These are phyloP conservation scores for Mycalesis mineus DNA, from an alignment of 2,888 invertebrate genomes.

Conservation along the genomic window DNA sequence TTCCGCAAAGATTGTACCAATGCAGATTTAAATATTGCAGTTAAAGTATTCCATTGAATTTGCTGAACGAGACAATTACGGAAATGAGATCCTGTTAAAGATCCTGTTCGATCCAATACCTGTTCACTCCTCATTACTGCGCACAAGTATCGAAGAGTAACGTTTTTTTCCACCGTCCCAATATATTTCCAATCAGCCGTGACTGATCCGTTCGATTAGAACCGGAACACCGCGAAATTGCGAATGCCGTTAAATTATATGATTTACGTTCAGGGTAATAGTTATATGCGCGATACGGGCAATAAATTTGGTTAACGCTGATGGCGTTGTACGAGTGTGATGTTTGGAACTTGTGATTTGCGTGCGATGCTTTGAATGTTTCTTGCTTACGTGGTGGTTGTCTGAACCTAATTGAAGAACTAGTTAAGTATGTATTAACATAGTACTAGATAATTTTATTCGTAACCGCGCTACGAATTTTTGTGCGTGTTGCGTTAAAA, in stretches of 20 bases:
- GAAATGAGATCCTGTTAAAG: not conserved
- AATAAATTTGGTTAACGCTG: conserved; percentile 63
- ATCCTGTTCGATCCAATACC: not conserved
- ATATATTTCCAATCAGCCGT: conserved; percentile 18
- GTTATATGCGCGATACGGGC: conserved; percentile 57
- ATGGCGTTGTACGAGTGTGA: conserved; percentile 29
- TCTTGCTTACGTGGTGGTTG: not conserved
- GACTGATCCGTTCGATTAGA: conserved; percentile 37
- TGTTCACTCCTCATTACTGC: not conserved
- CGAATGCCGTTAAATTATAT: conserved; percentile 34
- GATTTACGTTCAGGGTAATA: conserved; percentile 50
- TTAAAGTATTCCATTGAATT: too few relatives aligned
- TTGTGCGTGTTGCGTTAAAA: too few relatives aligned
- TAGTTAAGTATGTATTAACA: too few relatives aligned
- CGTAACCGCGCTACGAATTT: too few relatives aligned
- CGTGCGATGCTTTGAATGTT: conserved; percentile 31
- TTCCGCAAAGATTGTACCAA: too few relatives aligned
- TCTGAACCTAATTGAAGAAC: too few relatives aligned
- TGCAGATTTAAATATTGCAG: too few relatives aligned
- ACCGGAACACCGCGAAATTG: conserved; percentile 55
- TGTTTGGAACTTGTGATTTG: conserved; percentile 41
- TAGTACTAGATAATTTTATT: too few relatives aligned
- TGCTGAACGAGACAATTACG: too few relatives aligned
- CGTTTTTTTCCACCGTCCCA: not conserved
- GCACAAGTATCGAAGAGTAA: not conserved